phyloP scores from a whole-genome alignment of 1,140 invertebrate genomes.

The Ptiloglossa arizonensis region DNA sequence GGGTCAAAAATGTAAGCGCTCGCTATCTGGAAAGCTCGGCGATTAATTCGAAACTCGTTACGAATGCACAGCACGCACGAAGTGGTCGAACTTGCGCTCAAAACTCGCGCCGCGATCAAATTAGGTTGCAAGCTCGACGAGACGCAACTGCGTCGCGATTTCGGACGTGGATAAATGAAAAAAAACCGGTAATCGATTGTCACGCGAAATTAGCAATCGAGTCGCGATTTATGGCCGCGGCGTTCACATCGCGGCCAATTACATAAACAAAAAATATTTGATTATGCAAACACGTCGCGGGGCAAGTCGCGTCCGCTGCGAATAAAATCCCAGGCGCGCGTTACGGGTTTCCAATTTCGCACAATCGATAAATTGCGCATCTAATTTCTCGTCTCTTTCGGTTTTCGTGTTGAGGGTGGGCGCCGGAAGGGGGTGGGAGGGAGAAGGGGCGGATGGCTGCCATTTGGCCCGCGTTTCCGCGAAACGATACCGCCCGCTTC shows the following conservation, averaged over 20 bases:
- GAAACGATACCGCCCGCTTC: conserved; percentile 6
- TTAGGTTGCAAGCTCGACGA: too few species aligned
- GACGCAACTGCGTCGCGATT: too few species aligned
- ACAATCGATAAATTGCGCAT: conserved; percentile 17
- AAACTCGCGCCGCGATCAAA: too few species aligned
- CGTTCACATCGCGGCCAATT: background rate
- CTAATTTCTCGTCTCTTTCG: background rate
- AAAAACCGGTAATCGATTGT: conserved; percentile 1
- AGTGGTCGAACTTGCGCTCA: too few species aligned
- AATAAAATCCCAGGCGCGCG: background rate
- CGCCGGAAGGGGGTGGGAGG: background rate
- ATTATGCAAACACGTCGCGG: background rate
- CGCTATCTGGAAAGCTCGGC: too few species aligned
- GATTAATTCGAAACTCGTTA: too few species aligned
- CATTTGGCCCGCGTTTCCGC: background rate
- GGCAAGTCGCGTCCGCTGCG: background rate
- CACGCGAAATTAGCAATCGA: conserved; percentile 18
- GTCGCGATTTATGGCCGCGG: background rate
- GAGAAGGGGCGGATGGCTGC: background rate
- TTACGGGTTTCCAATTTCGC: conserved; percentile 10
- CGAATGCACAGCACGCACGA: too few species aligned
- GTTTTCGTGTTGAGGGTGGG: too few species aligned
- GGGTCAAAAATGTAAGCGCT: too few species aligned
- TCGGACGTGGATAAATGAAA: background rate
- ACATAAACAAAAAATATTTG: conserved; percentile 20